Percentiles rank a stretch among this genome's conserved stretches.
Conservation (phyloP, 2,888 invertebrate genomes). For the Ferrisia virgata region DNA sequence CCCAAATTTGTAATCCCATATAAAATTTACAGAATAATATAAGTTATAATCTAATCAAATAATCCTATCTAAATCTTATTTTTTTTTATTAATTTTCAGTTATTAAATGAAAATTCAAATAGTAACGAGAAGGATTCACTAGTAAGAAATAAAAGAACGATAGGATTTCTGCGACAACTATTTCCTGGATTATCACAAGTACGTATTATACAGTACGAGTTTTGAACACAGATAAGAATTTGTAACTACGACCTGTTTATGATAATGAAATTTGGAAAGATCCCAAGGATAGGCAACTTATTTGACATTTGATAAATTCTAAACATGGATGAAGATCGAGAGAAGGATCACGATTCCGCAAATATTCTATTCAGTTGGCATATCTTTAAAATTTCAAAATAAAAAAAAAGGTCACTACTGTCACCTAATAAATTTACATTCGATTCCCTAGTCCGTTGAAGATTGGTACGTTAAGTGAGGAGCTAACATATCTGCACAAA, state of each 20-base stretch:
- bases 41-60: neutral
- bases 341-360: too few relatives aligned
- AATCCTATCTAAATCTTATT: neutral
- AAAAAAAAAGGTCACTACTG: too few relatives aligned
- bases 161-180: slow-evolving; percentile 70
- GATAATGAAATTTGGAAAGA: neutral
- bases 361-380: too few relatives aligned
- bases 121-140: neutral
- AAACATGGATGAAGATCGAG: neutral
- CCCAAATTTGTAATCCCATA: too few relatives aligned
- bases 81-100: neutral
- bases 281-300: neutral
- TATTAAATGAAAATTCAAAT: slow-evolving; percentile 20
- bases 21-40: too few relatives aligned
- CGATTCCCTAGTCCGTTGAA: too few relatives aligned
- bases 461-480: too few relatives aligned
- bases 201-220: slow-evolving; percentile 51
- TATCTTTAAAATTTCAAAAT: too few relatives aligned
- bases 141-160: slow-evolving; percentile 69
- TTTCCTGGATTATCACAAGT: slow-evolving; percentile 75
- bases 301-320: neutral
- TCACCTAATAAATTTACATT: too few relatives aligned
- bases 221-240: neutral
- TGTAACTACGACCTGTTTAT: too few relatives aligned
- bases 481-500: too few relatives aligned